Evolutionary conservation across 2,113 vertebrate genomes (phyloP).

Genomic region (Machaerirhynchus nigripectus): DNA sequence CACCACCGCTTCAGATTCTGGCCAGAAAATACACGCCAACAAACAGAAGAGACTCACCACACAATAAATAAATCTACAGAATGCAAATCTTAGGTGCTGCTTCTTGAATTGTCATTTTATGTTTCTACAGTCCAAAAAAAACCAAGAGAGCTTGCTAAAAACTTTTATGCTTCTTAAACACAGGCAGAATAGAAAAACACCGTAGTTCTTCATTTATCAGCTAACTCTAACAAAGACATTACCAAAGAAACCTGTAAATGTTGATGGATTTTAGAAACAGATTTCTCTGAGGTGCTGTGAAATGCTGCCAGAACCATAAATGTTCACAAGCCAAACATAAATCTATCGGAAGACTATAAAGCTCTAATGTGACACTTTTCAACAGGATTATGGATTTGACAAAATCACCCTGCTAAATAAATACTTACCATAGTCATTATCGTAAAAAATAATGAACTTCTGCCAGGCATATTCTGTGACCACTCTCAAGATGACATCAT

Average conservation of each 20-base stretch:
- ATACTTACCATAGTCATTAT: conserved; percentile 91
- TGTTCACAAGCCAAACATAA: neutral
- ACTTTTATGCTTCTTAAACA: neutral
- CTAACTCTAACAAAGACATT: neutral
- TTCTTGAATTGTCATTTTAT: neutral
- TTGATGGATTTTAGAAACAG: neutral
- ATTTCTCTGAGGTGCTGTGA: neutral
- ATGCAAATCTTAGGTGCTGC: neutral
- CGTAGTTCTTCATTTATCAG: neutral
- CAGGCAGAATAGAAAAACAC: neutral
- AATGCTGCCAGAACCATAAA: conserved; percentile 6
- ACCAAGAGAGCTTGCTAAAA: neutral
- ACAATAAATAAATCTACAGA: neutral
- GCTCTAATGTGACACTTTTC: neutral
- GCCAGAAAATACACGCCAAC: neutral
- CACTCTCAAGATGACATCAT: conserved; percentile 94
- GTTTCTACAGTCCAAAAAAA: neutral
- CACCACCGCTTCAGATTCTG: neutral
- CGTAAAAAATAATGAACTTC: conserved; percentile 98
- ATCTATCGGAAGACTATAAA: neutral
- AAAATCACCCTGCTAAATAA: neutral
- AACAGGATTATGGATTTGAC: neutral
- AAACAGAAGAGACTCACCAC: neutral
- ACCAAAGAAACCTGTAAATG: neutral
- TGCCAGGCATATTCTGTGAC: conserved; percentile 97